phyloP scores from a whole-genome alignment of 35 echinoderm and acorn worm genomes.

The Ophioderma brevispina region DNA sequence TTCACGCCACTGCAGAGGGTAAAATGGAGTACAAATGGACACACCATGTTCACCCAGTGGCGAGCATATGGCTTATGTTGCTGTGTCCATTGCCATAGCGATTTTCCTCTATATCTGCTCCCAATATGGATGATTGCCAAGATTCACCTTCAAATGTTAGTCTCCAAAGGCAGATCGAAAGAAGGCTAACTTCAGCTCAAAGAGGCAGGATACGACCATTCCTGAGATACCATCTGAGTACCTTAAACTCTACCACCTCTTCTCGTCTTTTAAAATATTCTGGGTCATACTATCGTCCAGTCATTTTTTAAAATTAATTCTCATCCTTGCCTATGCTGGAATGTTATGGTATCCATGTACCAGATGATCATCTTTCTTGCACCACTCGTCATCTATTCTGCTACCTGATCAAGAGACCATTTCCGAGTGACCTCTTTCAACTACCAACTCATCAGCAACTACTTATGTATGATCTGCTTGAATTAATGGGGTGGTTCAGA shows the following conservation, averaged over 20 bases:
- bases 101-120: constrained; percentile 75
- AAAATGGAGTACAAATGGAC: constrained; percentile 93
- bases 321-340: constrained; percentile 70
- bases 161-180: constrained; percentile 70
- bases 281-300: constrained; percentile 83
- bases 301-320: constrained; percentile 74
- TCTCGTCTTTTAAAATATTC: constrained; percentile 93
- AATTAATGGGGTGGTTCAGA: constrained; percentile 86
- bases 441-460: constrained; percentile 66
- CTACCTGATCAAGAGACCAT: constrained; percentile 80
- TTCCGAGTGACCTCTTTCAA: constrained; percentile 88
- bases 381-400: constrained; percentile 62
- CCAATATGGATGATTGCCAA: constrained; percentile 96
- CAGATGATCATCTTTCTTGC: constrained; percentile 64
- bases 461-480: constrained; percentile 70
- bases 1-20: constrained; percentile 73
- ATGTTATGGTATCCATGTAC: constrained; percentile 68
- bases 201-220: constrained; percentile 86
- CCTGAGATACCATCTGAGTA: constrained; percentile 82
- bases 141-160: constrained; percentile 76
- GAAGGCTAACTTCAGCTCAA: constrained; percentile 94
- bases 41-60: constrained; percentile 69
- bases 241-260: constrained; percentile 85
- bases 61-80: constrained; percentile 83
- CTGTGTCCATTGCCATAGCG: constrained; percentile 49